phyloP scores from a whole-genome alignment of 2,888 invertebrate species.

The Ophion obscuratus region DNA sequence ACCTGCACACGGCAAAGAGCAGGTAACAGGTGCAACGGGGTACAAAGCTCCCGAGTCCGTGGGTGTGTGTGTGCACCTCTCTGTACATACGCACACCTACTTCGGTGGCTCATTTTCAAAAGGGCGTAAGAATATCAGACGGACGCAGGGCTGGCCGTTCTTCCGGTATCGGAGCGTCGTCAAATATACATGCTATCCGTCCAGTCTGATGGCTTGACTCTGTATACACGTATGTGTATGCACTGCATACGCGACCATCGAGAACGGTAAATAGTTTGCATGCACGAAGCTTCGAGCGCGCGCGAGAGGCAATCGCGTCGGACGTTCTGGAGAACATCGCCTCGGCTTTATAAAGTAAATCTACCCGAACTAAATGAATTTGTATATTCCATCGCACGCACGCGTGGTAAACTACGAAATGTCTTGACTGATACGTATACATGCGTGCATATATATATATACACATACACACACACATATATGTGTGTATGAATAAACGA shows the following conservation, averaged over 20 bases:
- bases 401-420: conserved; percentile 10
- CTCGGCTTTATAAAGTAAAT: conserved; percentile 65
- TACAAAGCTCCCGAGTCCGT: conserved; percentile 67
- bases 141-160: neutral
- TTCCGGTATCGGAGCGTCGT: neutral
- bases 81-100: conserved; percentile 22
- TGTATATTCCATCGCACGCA: conserved; percentile 38
- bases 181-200: conserved; percentile 5
- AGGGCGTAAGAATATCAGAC: neutral
- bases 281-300: conserved; percentile 50
- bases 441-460: neutral
- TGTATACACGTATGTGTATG: conserved; percentile 16
- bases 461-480: no score
- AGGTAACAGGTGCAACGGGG: conserved; percentile 69
- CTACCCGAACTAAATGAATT: conserved; percentile 60
- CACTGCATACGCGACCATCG: conserved; percentile 8
- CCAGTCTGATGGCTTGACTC: conserved; percentile 21
- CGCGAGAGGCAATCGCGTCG: conserved; percentile 34
- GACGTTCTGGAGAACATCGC: conserved; percentile 58
- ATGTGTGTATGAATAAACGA: conserved; percentile 10
- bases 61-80: neutral
- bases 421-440: neutral
- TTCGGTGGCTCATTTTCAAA: conserved; percentile 5
- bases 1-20: conserved; percentile 21
- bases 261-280: conserved; percentile 62